Percentiles rank a stretch among this genome's conserved stretches.
Evolutionary conservation across 2,888 invertebrate species (phyloP).

Genomic region (Neria commutata): DNA sequence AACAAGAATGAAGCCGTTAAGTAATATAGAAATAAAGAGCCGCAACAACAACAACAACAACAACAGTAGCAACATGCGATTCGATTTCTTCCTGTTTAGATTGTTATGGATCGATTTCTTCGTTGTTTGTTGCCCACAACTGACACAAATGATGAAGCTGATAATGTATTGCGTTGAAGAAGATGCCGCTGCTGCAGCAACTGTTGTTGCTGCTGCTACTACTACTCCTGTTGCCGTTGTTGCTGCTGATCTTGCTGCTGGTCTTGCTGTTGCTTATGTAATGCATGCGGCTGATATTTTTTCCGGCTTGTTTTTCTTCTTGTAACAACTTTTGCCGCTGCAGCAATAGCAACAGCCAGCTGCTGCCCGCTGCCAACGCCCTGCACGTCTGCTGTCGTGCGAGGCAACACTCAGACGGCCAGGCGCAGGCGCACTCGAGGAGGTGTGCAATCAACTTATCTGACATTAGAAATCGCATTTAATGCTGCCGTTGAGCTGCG

Average conservation of each 20-base stretch:
- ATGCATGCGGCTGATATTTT: background rate
- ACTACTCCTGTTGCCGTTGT: background rate
- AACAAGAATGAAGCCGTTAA: too few relatives aligned
- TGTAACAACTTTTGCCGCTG: constrained; percentile 43
- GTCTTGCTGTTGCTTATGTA: background rate
- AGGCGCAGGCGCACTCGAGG: too few relatives aligned
- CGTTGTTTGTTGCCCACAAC: constrained; percentile 1
- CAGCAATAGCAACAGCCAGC: constrained; percentile 21
- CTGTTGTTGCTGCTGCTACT: background rate
- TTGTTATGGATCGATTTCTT: constrained; percentile 13
- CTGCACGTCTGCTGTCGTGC: too few relatives aligned
- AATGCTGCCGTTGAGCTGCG: too few relatives aligned
- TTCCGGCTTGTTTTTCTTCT: constrained; percentile 23
- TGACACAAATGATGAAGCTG: constrained; percentile 4
- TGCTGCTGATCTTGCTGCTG: constrained; percentile 2
- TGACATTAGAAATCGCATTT: too few relatives aligned
- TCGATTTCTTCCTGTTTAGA: constrained; percentile 16
- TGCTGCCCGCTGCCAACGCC: too few relatives aligned
- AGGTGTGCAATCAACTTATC: too few relatives aligned
- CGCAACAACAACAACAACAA: too few relatives aligned
- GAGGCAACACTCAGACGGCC: too few relatives aligned
- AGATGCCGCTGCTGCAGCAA: background rate
- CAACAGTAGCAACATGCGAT: too few relatives aligned
- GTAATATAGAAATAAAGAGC: too few relatives aligned
- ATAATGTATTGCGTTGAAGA: too few relatives aligned